phyloP scores from a whole-genome alignment of 2,113 vertebrate genomes.

The Notothenia rossii region DNA sequence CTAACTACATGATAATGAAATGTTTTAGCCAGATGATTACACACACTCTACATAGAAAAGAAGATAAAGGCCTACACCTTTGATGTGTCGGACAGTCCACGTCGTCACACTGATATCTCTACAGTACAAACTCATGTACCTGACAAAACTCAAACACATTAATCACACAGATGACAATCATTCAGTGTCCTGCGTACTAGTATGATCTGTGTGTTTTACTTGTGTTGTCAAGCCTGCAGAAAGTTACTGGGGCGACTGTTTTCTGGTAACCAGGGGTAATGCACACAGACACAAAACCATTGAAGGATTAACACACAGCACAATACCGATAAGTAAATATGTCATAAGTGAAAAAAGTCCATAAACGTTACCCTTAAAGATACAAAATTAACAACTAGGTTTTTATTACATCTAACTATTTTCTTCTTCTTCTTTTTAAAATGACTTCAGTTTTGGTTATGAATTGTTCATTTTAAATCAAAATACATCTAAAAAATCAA shows the following conservation, averaged over 20 bases:
- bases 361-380: neutral
- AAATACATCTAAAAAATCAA: neutral
- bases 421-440: neutral
- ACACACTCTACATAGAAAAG: conserved; percentile 9
- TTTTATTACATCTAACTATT: neutral
- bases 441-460: no score
- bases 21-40: neutral
- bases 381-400: neutral
- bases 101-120: conserved; percentile 23
- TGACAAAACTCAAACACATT: conserved; percentile 40
- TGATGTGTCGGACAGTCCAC: neutral
- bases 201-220: conserved; percentile 43
- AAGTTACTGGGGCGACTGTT: conserved; percentile 65
- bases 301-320: conserved; percentile 53
- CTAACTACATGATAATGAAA: neutral
- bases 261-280: conserved; percentile 55
- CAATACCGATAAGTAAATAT: neutral
- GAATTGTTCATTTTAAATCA: neutral
- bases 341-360: neutral
- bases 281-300: conserved; percentile 7
- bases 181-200: conserved; percentile 13
- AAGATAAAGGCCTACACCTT: conserved; percentile 11
- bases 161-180: conserved; percentile 29
- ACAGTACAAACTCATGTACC: conserved; percentile 3
- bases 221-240: conserved; percentile 31